Conservation (phyloP, 2,797 vertebrate genomes). For the Premnoplex brunnescens region DNA sequence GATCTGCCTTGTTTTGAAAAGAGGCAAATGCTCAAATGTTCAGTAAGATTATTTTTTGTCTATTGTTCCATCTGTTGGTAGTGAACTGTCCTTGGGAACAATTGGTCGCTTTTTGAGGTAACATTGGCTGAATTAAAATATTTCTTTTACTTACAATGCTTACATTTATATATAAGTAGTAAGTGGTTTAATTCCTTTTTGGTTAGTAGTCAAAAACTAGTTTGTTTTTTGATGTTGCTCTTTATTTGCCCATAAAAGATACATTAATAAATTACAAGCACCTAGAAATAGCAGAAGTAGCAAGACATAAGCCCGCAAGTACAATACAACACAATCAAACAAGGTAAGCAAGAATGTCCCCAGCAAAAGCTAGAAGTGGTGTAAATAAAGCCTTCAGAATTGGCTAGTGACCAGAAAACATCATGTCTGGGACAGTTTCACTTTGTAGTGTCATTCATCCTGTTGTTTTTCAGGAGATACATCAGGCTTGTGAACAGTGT, state of each 20-base stretch:
- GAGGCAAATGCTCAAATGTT: neutral
- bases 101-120: neutral
- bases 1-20: neutral
- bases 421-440: neutral
- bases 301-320: neutral
- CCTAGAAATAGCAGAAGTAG: neutral
- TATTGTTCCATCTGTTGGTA: neutral
- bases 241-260: constrained; percentile 67
- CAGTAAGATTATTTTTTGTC: neutral
- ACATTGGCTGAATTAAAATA: neutral
- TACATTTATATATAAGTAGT: neutral
- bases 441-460: neutral
- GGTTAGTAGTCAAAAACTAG: neutral
- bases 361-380: neutral
- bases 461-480: neutral
- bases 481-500: neutral
- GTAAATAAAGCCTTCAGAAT: neutral
- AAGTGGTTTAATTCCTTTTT: neutral
- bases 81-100: neutral
- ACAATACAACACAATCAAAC: neutral
- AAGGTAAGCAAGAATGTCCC: neutral
- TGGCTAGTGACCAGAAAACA: neutral
- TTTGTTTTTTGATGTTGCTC: constrained; percentile 49
- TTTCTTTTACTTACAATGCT: neutral
- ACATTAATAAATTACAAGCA: constrained; percentile 54